phyloP scores from a whole-genome alignment of 2,888 invertebrate genomes.

The Dryobota labecula region DNA sequence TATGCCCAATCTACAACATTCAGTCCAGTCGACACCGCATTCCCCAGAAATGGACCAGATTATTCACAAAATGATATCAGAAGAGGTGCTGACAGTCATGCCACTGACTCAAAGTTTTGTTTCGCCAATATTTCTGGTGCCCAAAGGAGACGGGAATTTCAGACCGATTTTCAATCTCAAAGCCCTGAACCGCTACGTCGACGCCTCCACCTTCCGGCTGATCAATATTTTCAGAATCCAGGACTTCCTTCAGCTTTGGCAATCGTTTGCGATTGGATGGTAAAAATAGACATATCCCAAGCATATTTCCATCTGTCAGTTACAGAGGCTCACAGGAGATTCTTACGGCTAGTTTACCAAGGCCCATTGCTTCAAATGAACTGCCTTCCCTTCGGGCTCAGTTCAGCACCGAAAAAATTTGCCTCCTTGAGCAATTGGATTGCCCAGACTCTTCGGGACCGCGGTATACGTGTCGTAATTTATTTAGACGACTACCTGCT shows the following conservation, averaged over 20 bases:
- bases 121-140: no score
- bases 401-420: conserved; percentile 7
- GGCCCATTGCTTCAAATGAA: background rate
- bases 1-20: background rate
- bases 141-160: no score
- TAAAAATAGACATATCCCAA: no score
- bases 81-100: background rate
- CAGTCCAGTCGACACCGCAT: no score
- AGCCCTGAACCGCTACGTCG: background rate
- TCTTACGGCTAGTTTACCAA: no score
- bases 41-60: no score
- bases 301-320: no score
- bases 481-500: background rate
- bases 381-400: conserved; percentile 7
- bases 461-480: background rate
- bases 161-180: no score
- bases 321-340: no score
- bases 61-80: no score
- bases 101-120: background rate
- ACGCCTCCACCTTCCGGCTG: conserved; percentile 3
- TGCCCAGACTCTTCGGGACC: conserved; percentile 12
- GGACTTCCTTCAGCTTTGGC: conserved; percentile 10
- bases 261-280: no score
- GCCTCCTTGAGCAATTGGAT: conserved; percentile 3
- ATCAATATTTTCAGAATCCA: conserved; percentile 6